phyloP scores from a whole-genome alignment of 2,113 vertebrate genomes.

The Cephalopterus ornatus region DNA sequence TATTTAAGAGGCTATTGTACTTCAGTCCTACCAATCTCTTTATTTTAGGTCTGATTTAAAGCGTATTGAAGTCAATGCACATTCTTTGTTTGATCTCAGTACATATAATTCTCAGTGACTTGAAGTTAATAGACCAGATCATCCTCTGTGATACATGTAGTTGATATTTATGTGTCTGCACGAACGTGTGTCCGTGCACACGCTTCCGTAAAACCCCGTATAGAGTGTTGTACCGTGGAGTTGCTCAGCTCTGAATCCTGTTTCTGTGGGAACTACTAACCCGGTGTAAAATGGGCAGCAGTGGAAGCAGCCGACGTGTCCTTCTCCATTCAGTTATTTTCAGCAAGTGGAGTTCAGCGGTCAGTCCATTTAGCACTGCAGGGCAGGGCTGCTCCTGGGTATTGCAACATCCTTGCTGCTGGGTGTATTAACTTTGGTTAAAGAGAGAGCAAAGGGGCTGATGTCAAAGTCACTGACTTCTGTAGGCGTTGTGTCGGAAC shows the following conservation, averaged over 20 bases:
- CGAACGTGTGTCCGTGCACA: fast-evolving
- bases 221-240: neutral
- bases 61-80: neutral
- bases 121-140: slow-evolving; percentile 40
- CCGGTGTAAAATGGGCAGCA: neutral
- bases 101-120: slow-evolving; percentile 1
- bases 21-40: neutral
- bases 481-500: neutral
- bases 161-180: slow-evolving; percentile 30
- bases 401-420: neutral
- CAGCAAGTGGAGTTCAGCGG: neutral
- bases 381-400: neutral
- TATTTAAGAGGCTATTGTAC: neutral
- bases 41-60: slow-evolving; percentile 35
- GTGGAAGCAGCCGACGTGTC: neutral
- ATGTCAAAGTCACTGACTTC: neutral
- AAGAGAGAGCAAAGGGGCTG: neutral
- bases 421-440: neutral
- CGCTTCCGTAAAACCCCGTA: neutral
- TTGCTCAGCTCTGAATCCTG: neutral
- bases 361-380: neutral
- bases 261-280: neutral
- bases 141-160: neutral
- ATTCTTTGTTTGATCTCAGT: slow-evolving; percentile 7
- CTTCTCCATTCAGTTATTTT: neutral